Conservation (phyloP, 2,888 invertebrate species). For the Diplazon laetatorius region DNA sequence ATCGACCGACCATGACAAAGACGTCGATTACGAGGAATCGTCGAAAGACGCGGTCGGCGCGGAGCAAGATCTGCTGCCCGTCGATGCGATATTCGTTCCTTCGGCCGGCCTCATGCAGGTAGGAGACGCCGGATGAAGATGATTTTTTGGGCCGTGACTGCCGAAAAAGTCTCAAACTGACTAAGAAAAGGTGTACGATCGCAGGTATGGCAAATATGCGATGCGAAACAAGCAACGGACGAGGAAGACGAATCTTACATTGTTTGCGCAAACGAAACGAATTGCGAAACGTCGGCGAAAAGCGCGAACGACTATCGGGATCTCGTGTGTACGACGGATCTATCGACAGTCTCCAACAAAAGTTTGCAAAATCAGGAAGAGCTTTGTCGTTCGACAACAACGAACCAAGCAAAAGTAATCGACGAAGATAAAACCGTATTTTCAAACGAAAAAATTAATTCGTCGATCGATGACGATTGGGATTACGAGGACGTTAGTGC, state of each 20-base stretch:
- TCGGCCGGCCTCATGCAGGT: constrained; percentile 62
- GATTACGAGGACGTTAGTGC: constrained; percentile 58
- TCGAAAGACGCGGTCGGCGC: constrained; percentile 37
- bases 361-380: background rate
- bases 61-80: constrained; percentile 49
- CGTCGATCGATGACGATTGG: constrained; percentile 32
- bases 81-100: constrained; percentile 64
- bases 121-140: constrained; percentile 10
- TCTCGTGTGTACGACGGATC: background rate
- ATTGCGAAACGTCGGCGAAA: background rate
- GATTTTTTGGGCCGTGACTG: background rate
- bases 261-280: background rate
- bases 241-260: background rate
- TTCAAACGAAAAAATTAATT: background rate
- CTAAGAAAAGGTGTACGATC: constrained; percentile 30
- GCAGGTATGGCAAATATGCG: constrained; percentile 62
- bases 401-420: background rate
- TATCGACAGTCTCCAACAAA: constrained; percentile 1
- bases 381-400: constrained; percentile 20
- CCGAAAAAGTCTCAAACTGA: background rate
- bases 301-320: background rate
- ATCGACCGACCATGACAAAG: background rate
- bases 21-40: constrained; percentile 40
- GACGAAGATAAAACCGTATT: constrained; percentile 4
- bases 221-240: constrained; percentile 26